Evolutionary conservation across 2,888 invertebrate species (phyloP).

Genomic region (Unio delphinus): DNA sequence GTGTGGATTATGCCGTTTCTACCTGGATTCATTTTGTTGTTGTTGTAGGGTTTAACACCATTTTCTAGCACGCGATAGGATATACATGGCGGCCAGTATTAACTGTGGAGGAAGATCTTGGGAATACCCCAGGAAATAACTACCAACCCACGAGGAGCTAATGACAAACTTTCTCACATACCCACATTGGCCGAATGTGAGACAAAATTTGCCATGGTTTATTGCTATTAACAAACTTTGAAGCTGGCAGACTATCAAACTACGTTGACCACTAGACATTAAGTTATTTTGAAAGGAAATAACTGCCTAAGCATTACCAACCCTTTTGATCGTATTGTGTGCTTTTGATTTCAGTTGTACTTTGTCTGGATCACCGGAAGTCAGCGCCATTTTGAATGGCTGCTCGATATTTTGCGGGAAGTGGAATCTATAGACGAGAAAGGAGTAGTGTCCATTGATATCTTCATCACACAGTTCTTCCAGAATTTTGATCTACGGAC

Average conservation of each 20-base stretch:
- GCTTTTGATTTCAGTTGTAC: slow-evolving; percentile 73
- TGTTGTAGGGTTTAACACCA: no score
- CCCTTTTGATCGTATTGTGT: slow-evolving; percentile 1
- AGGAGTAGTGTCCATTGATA: slow-evolving; percentile 75
- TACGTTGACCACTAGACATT: neutral
- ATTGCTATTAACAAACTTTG: neutral
- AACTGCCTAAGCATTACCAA: neutral
- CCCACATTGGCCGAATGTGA: no score
- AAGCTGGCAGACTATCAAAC: neutral
- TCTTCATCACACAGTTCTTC: slow-evolving; percentile 79
- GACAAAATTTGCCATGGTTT: no score
- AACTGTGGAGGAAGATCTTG: no score
- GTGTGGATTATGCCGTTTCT: no score
- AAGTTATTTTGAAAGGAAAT: neutral
- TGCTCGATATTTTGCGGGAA: slow-evolving; percentile 56
- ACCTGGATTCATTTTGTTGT: no score
- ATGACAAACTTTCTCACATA: no score
- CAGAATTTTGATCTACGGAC: slow-evolving; percentile 79
- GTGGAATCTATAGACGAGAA: slow-evolving; percentile 75
- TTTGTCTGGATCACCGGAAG: slow-evolving; percentile 73
- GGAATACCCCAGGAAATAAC: no score
- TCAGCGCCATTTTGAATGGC: no score
- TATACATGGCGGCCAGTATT: no score
- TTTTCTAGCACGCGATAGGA: no score
- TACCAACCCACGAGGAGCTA: no score